Conservation (phyloP, 2,113 vertebrate genomes). For the Syrmaticus mikado region DNA sequence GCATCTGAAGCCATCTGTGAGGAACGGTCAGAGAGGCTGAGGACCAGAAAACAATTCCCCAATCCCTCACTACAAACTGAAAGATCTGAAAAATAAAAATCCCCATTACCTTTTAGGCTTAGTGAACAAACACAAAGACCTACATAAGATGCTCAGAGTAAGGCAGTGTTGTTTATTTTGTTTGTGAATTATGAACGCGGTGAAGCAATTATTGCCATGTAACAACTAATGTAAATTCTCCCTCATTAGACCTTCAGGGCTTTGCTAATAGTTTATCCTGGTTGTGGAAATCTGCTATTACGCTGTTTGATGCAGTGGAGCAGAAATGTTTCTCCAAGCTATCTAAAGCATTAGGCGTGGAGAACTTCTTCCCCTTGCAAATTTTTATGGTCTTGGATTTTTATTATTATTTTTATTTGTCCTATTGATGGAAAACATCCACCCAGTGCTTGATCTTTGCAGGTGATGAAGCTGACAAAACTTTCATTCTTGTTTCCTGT, state of each 20-base stretch:
- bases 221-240: neutral
- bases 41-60: neutral
- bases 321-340: neutral
- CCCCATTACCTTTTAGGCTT: rapidly evolving
- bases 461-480: neutral
- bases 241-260: neutral
- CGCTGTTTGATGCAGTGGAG: rapidly evolving
- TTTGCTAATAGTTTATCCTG: neutral
- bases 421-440: neutral
- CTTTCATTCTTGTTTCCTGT: rapidly evolving
- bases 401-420: neutral
- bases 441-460: neutral
- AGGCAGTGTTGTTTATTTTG: neutral
- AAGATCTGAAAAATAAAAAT: rapidly evolving
- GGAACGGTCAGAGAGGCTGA: rapidly evolving
- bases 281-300: neutral
- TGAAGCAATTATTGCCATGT: neutral
- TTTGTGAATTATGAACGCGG: rapidly evolving
- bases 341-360: rapidly evolving
- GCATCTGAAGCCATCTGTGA: neutral
- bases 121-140: rapidly evolving
- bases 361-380: neutral
- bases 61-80: neutral
- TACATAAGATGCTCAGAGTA: rapidly evolving
- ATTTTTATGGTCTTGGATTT: neutral